Base-by-base conservation (phyloP, 2,888 invertebrate genomes). In the Meta bourneti region DNA sequence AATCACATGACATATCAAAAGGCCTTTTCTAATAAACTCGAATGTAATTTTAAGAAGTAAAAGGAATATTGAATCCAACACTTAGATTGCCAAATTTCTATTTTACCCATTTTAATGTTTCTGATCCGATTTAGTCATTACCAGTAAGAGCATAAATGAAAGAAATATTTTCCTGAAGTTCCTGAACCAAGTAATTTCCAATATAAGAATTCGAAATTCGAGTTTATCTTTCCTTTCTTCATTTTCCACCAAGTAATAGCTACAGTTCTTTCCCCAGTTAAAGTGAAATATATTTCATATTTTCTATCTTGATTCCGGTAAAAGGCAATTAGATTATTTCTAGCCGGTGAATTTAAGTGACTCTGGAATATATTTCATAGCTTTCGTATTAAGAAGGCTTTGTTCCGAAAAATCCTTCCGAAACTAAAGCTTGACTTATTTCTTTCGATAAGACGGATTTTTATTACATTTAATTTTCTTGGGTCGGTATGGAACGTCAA, bases 241-340 rank as follows among this genome's bases (percentile, higher is more conserved):
- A 9, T 75, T 48, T 75, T 75, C 16, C 20, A 34, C 34, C 75
- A 49, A 34, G 75, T 48, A 34, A 9, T 61, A 61, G 61, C 61
- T 34, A 61, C 61, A 16, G 5, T 61, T 61, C 61, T 61, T 61
- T 4, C 34, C 34, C 4, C 34, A 34, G 61, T 61, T 61, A 61
- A 61, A 61, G 61, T 61, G 61, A 9, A 61, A 61, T 61, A 61
- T 61, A 61, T 61, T 61, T 61, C 61, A 61, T 61, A 61, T 11
- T 61, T 61, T 61, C 61, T 16, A 61, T 75, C 49, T 75, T 48
- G 34, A 75, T 48, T 48, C 34, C 75, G 16, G 48, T 75, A 75
- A 75, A 75, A 48, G 48, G 75, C 75, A 75, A 75, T 34, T 75
- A 75, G 48, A 75, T 34, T 75, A 75, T 16, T 71, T 34, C 75